Evolutionary conservation across 1,140 invertebrate genomes (phyloP).

Genomic region (Grapholita molesta): DNA sequence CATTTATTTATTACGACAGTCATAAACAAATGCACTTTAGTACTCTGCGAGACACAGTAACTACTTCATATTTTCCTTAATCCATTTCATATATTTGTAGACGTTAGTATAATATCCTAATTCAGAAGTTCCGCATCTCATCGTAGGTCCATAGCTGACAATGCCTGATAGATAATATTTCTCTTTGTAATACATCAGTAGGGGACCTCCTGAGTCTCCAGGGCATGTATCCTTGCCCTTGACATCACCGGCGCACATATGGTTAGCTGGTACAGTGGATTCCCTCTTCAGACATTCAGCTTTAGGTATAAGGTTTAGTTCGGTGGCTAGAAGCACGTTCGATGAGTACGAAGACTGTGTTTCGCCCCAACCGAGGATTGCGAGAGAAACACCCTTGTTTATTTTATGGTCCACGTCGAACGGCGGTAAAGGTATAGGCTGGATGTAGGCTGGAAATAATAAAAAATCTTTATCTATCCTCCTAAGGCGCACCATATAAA

Average conservation of each 20-base stretch:
- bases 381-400: neutral
- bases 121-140: neutral
- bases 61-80: neutral
- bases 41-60: neutral
- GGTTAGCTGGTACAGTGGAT: neutral
- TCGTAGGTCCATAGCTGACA: neutral
- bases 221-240: neutral
- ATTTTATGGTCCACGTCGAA: neutral
- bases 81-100: slow-evolving; percentile 8
- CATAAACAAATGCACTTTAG: no score
- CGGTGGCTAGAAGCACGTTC: neutral
- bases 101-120: neutral
- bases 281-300: neutral
- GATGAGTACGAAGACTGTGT: neutral
- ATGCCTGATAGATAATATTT: neutral
- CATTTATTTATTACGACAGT: no score
- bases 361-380: neutral
- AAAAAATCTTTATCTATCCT: no score
- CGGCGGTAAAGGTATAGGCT: neutral
- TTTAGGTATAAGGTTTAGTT: neutral
- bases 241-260: neutral
- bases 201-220: neutral
- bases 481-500: no score
- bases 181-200: slow-evolving; percentile 7
- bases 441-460: neutral